Percentiles rank a stretch among this genome's conserved stretches.
These are phyloP conservation scores for Phaethornis superciliosus DNA, from an alignment of 2,113 vertebrate genomes.

Conservation along the genomic window DNA sequence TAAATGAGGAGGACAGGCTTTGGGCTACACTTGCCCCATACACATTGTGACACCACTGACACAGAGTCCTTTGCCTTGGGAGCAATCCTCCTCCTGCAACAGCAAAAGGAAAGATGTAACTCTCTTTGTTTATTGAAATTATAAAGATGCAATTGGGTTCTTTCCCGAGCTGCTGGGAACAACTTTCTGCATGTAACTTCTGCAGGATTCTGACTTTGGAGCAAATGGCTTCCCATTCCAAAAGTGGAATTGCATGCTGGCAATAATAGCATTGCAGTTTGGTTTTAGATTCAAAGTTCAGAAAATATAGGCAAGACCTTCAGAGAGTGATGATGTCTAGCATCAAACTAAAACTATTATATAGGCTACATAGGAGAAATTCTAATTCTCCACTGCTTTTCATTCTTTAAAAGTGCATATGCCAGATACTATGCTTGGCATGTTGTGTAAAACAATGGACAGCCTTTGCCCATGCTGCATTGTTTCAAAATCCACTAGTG, in stretches of 20 bases:
- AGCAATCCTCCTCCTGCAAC: not conserved
- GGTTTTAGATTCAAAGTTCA: not conserved
- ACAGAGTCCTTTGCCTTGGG: not conserved
- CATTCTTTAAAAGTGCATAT: not conserved
- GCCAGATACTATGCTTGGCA: not conserved
- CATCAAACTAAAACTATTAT: not conserved
- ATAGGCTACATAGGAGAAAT: not conserved
- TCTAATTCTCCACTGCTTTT: not conserved
- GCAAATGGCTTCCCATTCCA: not conserved
- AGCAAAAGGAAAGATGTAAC: fast-evolving
- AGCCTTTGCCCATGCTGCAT: not conserved
- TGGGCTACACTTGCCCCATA: not conserved
- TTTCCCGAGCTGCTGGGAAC: not conserved
- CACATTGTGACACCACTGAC: not conserved
- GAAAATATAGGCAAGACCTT: not conserved
- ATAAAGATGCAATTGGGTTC: fast-evolving
- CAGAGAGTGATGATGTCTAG: not conserved
- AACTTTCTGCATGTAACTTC: not conserved
- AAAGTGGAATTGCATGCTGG: not conserved
- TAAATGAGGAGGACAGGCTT: not conserved
- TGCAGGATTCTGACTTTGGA: not conserved
- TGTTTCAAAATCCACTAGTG: not conserved
- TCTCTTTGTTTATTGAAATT: not conserved
- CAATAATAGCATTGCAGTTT: fast-evolving
- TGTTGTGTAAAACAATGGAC: not conserved